Conservation (phyloP, 2,888 invertebrate species). For the Drosophila kanekoi region DNA sequence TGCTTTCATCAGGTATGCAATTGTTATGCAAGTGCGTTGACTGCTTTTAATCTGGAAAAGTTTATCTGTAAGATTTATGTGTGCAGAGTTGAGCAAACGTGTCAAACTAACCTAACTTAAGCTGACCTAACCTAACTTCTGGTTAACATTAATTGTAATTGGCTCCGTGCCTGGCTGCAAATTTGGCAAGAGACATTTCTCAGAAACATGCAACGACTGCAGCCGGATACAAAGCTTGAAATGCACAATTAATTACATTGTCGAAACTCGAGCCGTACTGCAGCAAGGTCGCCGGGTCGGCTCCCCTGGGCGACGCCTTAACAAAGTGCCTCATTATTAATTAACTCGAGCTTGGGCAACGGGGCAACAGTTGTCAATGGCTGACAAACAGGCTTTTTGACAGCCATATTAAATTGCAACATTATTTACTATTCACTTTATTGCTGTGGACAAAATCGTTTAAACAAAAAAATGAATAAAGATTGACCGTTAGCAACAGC, state of each 20-base stretch:
- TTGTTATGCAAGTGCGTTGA: no score
- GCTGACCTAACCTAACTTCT: conserved; percentile 3
- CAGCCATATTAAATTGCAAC: conserved; percentile 23
- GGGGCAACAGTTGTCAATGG: not conserved
- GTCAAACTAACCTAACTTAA: not conserved
- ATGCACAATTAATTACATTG: conserved; percentile 59
- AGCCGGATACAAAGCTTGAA: conserved; percentile 30
- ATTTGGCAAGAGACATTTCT: conserved; percentile 22
- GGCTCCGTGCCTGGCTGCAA: conserved; percentile 23
- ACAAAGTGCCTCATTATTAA: conserved; percentile 29
- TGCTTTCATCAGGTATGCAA: no score
- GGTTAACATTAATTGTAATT: conserved; percentile 24
- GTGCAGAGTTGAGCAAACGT: not conserved
- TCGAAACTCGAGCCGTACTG: conserved; percentile 33
- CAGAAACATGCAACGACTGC: conserved; percentile 27
- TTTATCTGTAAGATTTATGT: not conserved
- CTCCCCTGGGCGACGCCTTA: not conserved
- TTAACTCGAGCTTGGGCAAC: conserved; percentile 6
- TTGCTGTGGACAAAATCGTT: conserved; percentile 1
- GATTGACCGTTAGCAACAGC: conserved; percentile 26
- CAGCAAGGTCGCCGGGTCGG: conserved; percentile 1
- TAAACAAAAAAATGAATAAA: not conserved
- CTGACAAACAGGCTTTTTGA: conserved; percentile 21
- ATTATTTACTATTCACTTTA: conserved; percentile 30
- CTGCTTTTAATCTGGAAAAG: not conserved